Percentiles rank a stretch among this genome's conserved stretches.
phyloP scores from a whole-genome alignment of 2,888 invertebrate genomes.

The Harpalus rufipes region DNA sequence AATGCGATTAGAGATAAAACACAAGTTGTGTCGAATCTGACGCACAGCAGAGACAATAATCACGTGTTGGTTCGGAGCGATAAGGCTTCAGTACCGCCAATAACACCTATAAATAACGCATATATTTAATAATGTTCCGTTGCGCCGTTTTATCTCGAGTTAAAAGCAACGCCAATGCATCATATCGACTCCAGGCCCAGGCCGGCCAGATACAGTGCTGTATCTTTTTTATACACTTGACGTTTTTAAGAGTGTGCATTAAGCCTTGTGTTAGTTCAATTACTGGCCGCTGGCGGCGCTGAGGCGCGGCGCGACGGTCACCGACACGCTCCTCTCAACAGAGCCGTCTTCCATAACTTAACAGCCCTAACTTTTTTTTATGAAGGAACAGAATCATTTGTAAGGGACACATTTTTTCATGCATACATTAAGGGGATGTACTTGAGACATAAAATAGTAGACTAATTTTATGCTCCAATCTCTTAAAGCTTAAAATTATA shows the following conservation, averaged over 20 bases:
- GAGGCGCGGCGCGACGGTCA: conserved; percentile 37
- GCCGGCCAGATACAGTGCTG: conserved; percentile 52
- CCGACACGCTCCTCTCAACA: conserved; percentile 51
- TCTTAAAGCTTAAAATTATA: background rate
- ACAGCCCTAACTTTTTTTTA: conserved; percentile 10
- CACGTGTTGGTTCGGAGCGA: conserved; percentile 23
- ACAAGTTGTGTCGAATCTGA: conserved; percentile 34
- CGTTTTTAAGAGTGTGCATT: conserved; percentile 63
- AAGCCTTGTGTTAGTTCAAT: conserved; percentile 62
- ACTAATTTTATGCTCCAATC: background rate
- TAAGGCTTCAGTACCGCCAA: conserved; percentile 24
- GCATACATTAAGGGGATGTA: background rate
- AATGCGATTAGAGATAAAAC: conserved; percentile 51
- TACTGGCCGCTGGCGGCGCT: conserved; percentile 52
- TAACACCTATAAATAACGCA: conserved; percentile 61
- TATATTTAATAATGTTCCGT: conserved; percentile 54
- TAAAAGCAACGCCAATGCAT: conserved; percentile 53
- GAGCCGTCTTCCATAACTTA: conserved; percentile 48
- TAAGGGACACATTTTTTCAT: background rate
- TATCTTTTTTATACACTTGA: conserved; percentile 61
- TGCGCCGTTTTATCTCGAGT: conserved; percentile 29
- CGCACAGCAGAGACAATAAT: conserved; percentile 47
- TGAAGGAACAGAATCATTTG: background rate
- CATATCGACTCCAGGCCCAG: conserved; percentile 26
- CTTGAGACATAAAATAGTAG: background rate